These are phyloP conservation scores for Eulemur macaco DNA, from an alignment of 2,113 vertebrate species.

Conservation along the genomic window DNA sequence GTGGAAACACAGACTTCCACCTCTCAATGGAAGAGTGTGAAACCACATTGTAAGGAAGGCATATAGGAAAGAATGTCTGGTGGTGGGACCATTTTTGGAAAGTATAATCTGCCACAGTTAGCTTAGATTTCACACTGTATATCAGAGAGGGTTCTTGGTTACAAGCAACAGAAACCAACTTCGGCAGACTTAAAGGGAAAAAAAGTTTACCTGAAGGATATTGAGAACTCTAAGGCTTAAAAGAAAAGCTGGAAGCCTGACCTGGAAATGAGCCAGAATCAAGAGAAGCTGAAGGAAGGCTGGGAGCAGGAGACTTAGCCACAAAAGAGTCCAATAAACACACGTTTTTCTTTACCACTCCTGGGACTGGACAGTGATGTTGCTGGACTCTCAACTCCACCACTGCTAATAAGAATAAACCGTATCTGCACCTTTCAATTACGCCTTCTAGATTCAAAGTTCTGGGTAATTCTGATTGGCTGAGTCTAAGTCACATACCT, in stretches of 20 bases:
- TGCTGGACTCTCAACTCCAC: not conserved
- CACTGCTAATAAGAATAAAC: not conserved
- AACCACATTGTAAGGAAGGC: not conserved
- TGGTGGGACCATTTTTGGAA: not conserved
- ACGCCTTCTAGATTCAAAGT: not conserved
- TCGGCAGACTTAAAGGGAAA: not conserved
- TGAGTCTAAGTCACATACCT: not conserved
- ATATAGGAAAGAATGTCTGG: not conserved
- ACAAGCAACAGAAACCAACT: conserved; percentile 13
- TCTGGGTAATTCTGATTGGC: not conserved
- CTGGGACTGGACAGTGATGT: not conserved
- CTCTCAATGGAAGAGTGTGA: not conserved
- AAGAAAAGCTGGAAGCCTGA: not conserved
- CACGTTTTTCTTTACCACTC: not conserved
- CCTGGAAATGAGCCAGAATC: not conserved
- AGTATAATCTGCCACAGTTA: not conserved
- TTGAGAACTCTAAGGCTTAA: not conserved
- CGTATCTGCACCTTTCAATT: not conserved
- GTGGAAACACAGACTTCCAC: not conserved
- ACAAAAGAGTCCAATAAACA: not conserved
- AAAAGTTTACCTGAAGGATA: not conserved
- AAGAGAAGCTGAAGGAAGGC: not conserved
- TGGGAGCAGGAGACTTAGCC: not conserved
- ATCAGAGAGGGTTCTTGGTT: not conserved
- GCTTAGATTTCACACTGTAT: not conserved